Conservation (phyloP, 2,888 invertebrate genomes). For the Sinopyrophorus schimmeli region DNA sequence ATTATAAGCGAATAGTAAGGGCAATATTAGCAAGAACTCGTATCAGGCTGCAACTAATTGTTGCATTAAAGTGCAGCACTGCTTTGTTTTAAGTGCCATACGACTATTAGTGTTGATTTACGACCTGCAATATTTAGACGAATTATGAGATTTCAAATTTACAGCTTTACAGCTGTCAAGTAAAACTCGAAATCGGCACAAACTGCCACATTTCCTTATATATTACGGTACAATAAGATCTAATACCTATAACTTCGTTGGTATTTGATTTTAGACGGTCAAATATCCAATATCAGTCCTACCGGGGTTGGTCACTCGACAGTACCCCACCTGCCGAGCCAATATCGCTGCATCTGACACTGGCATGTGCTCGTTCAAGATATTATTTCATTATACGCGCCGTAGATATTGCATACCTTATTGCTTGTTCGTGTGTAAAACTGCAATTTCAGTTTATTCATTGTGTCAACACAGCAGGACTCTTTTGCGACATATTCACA, state of each 20-base stretch:
- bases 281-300: slow-evolving; percentile 35
- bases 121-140: slow-evolving; percentile 37
- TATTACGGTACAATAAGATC: slow-evolving; percentile 34
- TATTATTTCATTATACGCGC: slow-evolving; percentile 38
- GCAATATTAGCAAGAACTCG: slow-evolving; percentile 37
- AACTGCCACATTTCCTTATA: slow-evolving; percentile 35
- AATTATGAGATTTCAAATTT: slow-evolving; percentile 40
- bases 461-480: slow-evolving; percentile 37
- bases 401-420: slow-evolving; percentile 36
- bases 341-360: slow-evolving; percentile 36
- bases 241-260: slow-evolving; percentile 32
- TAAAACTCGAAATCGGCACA: slow-evolving; percentile 35
- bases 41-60: slow-evolving; percentile 30
- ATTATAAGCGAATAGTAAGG: slow-evolving; percentile 42
- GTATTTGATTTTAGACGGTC: slow-evolving; percentile 36
- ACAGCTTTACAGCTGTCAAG: slow-evolving; percentile 31
- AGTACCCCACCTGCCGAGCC: slow-evolving; percentile 34
- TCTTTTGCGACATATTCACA: slow-evolving; percentile 32
- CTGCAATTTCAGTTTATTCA: slow-evolving; percentile 38
- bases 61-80: slow-evolving; percentile 30
- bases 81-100: slow-evolving; percentile 32
- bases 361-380: slow-evolving; percentile 34
- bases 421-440: slow-evolving; percentile 34
- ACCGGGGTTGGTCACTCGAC: slow-evolving; percentile 30
- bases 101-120: slow-evolving; percentile 35